Conservation (phyloP, 2,797 vertebrate species). For the Xiphophorus birchmanni region DNA sequence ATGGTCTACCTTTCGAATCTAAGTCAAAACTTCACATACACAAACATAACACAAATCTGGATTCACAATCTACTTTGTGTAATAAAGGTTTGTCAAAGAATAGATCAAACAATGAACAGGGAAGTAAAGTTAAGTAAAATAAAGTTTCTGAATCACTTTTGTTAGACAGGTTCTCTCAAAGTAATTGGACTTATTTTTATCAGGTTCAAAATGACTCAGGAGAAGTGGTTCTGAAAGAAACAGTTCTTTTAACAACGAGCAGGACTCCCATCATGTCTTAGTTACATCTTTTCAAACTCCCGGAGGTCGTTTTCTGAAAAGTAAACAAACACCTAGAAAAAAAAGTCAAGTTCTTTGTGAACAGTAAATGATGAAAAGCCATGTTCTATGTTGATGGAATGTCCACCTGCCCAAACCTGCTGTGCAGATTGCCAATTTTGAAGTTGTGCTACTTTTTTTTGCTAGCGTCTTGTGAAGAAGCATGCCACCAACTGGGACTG, state of each 20-base stretch:
- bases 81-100: background rate
- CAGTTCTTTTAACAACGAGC: constrained; percentile 56
- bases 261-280: constrained; percentile 49
- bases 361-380: constrained; percentile 28
- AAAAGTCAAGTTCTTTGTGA: constrained; percentile 23
- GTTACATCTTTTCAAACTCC: constrained; percentile 40
- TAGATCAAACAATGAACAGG: background rate
- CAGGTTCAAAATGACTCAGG: constrained; percentile 52
- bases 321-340: background rate
- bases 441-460: constrained; percentile 9
- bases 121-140: background rate
- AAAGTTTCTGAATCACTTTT: background rate
- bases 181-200: background rate
- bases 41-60: background rate
- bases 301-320: constrained; percentile 22
- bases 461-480: constrained; percentile 1
- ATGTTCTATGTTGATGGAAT: constrained; percentile 14
- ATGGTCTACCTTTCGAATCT: background rate
- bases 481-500: background rate
- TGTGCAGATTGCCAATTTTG: constrained; percentile 11
- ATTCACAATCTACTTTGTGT: background rate
- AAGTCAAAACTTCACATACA: background rate
- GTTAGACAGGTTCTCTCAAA: background rate
- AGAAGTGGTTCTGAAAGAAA: constrained; percentile 45
- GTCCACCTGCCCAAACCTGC: constrained; percentile 1